These are phyloP conservation scores for Byasa hedistus DNA, from an alignment of 2,888 invertebrate genomes.

Conservation along the genomic window DNA sequence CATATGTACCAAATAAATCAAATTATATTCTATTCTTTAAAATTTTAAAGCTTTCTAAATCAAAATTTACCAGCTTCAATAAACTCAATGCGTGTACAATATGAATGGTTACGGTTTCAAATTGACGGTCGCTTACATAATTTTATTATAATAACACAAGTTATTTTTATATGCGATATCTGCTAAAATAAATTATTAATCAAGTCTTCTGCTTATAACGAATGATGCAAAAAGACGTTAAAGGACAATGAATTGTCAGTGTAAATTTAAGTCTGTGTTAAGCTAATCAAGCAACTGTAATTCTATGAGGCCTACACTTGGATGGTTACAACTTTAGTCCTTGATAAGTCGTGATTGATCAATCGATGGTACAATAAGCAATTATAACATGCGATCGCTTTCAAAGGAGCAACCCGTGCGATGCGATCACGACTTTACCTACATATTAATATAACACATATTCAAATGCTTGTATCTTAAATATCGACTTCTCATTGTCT, in stretches of 20 bases:
- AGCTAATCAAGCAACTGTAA: neutral
- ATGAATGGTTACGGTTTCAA: no score
- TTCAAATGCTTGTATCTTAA: neutral
- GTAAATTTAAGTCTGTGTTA: neutral
- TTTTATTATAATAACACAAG: no score
- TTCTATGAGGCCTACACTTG: neutral
- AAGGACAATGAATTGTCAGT: neutral
- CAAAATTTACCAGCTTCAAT: no score
- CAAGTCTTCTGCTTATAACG: no score
- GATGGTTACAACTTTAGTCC: slow-evolving; percentile 20
- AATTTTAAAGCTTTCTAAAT: no score
- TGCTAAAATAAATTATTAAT: no score
- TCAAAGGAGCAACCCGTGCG: neutral
- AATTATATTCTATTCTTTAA: no score
- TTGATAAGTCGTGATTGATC: slow-evolving; percentile 33
- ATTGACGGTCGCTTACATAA: no score
- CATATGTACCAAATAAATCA: no score
- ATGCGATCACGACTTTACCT: slow-evolving; percentile 9
- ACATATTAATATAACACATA: neutral
- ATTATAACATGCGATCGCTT: slow-evolving; percentile 29
- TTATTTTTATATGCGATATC: no score
- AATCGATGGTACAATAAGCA: slow-evolving; percentile 33
- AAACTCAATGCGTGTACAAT: no score
- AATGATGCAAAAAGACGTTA: neutral
- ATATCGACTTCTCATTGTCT: neutral